Evolutionary conservation across 2,888 invertebrate species (phyloP).

Genomic region (Laothoe populi): DNA sequence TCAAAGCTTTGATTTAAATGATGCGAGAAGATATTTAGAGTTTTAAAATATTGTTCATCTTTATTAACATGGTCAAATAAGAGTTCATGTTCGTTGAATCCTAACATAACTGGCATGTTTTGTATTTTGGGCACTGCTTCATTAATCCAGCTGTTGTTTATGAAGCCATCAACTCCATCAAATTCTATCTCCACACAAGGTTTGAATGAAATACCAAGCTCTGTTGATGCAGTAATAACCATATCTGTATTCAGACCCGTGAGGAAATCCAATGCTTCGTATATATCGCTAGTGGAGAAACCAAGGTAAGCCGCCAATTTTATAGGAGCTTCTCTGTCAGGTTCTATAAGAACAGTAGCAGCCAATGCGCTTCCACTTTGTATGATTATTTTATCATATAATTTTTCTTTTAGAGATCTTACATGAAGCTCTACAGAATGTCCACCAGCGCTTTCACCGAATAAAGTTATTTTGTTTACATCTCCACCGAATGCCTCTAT

Average conservation of each 20-base stretch:
- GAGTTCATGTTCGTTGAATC: conserved; percentile 46
- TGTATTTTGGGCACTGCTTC: conserved; percentile 38
- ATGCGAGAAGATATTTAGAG: conserved; percentile 40
- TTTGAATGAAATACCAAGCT: conserved; percentile 36
- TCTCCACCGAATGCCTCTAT: conserved; percentile 64
- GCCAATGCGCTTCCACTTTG: conserved; percentile 50
- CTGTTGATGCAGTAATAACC: conserved; percentile 43
- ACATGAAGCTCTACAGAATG: conserved; percentile 56
- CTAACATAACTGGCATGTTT: conserved; percentile 47
- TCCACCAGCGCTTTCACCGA: conserved; percentile 61
- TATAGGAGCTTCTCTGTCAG: conserved; percentile 42
- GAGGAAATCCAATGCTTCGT: conserved; percentile 50
- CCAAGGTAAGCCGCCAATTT: conserved; percentile 49
- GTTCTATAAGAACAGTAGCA: conserved; percentile 35
- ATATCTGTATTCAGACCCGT: conserved; percentile 38
- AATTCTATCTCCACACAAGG: conserved; percentile 51
- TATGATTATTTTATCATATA: conserved; percentile 51
- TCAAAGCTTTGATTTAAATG: conserved; percentile 40
- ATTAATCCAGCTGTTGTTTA: conserved; percentile 42
- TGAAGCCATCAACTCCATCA: conserved; percentile 46
- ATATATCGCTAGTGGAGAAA: conserved; percentile 38
- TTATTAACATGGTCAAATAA: conserved; percentile 35
- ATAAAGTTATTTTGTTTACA: conserved; percentile 51
- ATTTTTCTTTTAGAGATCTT: conserved; percentile 43
- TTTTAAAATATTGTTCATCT: conserved; percentile 40